Percentiles rank a stretch among this genome's conserved stretches.
These are phyloP conservation scores for Spicauda simplicius DNA, from an alignment of 2,888 invertebrate genomes.

Conservation along the genomic window DNA sequence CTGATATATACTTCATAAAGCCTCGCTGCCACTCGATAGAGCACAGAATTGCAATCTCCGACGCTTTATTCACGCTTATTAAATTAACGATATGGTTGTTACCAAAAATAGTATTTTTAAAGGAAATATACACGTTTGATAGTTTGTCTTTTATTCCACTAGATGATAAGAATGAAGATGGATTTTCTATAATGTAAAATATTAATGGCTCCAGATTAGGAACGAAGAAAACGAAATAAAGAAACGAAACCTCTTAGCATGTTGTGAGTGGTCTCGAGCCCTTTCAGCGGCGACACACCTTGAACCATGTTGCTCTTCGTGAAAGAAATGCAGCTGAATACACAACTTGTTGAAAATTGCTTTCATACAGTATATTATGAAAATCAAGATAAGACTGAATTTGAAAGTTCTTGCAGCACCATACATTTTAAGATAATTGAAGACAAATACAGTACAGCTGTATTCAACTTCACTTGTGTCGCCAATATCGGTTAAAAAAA, in stretches of 20 bases:
- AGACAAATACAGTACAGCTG: no score
- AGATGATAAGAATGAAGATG: no score
- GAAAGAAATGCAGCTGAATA: not conserved
- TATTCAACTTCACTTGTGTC: no score
- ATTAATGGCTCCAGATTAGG: not conserved
- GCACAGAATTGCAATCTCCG: not conserved
- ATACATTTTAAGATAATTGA: no score
- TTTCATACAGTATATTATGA: not conserved
- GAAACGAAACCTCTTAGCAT: not conserved
- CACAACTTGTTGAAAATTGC: not conserved
- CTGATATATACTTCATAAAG: not conserved
- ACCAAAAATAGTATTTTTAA: no score
- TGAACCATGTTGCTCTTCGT: not conserved
- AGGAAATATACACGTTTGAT: no score
- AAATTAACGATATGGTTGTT: not conserved
- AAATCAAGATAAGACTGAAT: not conserved
- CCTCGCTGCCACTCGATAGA: not conserved
- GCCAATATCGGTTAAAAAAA: no score
- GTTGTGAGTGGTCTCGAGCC: not conserved
- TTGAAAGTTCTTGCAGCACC: no score
- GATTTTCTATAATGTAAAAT: not conserved
- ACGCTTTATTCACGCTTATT: not conserved
- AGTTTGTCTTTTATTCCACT: no score
- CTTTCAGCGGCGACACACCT: not conserved
- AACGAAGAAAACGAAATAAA: not conserved